phyloP scores from a whole-genome alignment of 2,888 invertebrate species.

The Drosophila buzzatii region DNA sequence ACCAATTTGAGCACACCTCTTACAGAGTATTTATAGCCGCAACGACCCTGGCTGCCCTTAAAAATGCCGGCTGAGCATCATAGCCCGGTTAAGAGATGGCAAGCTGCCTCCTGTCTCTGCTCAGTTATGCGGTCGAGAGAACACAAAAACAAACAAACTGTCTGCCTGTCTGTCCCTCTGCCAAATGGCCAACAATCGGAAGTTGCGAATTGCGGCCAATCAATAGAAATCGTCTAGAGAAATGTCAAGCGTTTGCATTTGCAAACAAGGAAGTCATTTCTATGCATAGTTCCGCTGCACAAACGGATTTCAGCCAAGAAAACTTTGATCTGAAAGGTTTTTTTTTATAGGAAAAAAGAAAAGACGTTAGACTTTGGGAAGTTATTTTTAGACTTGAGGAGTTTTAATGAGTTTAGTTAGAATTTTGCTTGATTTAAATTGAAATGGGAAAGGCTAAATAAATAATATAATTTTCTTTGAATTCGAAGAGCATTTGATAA shows the following conservation, averaged over 20 bases:
- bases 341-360: not conserved
- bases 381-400: not conserved
- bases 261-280: constrained; percentile 31
- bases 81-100: constrained; percentile 54
- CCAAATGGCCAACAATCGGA: constrained; percentile 55
- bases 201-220: constrained; percentile 52
- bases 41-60: constrained; percentile 79
- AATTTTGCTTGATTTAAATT: not conserved
- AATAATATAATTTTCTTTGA: not conserved
- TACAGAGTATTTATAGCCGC: constrained; percentile 67
- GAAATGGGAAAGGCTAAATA: not conserved
- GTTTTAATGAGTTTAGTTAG: not conserved
- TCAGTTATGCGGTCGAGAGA: constrained; percentile 44
- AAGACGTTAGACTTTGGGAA: not conserved
- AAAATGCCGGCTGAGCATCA: constrained; percentile 71
- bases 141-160: constrained; percentile 11
- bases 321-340: constrained; percentile 3
- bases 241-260: constrained; percentile 30
- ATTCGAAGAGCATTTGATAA: not conserved
- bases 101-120: constrained; percentile 15
- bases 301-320: constrained; percentile 1
- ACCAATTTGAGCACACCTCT: constrained; percentile 21
- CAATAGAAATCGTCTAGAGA: constrained; percentile 52
- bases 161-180: constrained; percentile 21
- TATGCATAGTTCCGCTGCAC: constrained; percentile 19